A percentile compares a stretch with the other conserved stretches of the same genome.
Evolutionary conservation across 1,140 invertebrate species (phyloP).

Genomic region (Druon quercuslanigerum): DNA sequence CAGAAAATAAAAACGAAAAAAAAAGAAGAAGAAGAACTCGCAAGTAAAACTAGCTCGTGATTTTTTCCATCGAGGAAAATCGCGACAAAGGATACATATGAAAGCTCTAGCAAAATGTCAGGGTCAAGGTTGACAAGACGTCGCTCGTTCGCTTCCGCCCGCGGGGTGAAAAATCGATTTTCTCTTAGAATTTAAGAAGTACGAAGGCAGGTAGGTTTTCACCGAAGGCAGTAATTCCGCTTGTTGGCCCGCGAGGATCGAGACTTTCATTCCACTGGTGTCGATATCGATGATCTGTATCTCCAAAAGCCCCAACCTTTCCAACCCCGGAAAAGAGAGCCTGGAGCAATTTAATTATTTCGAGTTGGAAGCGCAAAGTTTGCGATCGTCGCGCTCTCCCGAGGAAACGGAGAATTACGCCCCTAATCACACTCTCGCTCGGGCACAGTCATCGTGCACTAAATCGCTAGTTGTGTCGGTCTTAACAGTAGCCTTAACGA

Average conservation of each 20-base stretch:
- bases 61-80: background rate
- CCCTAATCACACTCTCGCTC: constrained; percentile 37
- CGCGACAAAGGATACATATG: constrained; percentile 6
- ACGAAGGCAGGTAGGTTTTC: constrained; percentile 17
- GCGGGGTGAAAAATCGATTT: constrained; percentile 8
- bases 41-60: background rate
- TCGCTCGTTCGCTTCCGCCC: constrained; percentile 21
- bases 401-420: constrained; percentile 51
- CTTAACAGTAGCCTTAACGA: constrained; percentile 64
- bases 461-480: constrained; percentile 45
- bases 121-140: constrained; percentile 3
- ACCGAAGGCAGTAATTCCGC: background rate
- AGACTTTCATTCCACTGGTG: background rate
- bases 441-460: constrained; percentile 43
- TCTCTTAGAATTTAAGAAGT: constrained; percentile 8
- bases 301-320: background rate
- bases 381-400: constrained; percentile 54
- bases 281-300: background rate
- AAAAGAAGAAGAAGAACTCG: background rate
- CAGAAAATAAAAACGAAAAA: too few relatives aligned
- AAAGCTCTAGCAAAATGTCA: constrained; percentile 2
- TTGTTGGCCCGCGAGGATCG: background rate
- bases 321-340: too few relatives aligned
- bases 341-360: too few relatives aligned
- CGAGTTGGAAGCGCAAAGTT: constrained; percentile 17